Evolutionary conservation across 2,888 invertebrate genomes (phyloP), one percentile per base, ranked within the genome.

Genomic region (Acronicta alni): DNA sequence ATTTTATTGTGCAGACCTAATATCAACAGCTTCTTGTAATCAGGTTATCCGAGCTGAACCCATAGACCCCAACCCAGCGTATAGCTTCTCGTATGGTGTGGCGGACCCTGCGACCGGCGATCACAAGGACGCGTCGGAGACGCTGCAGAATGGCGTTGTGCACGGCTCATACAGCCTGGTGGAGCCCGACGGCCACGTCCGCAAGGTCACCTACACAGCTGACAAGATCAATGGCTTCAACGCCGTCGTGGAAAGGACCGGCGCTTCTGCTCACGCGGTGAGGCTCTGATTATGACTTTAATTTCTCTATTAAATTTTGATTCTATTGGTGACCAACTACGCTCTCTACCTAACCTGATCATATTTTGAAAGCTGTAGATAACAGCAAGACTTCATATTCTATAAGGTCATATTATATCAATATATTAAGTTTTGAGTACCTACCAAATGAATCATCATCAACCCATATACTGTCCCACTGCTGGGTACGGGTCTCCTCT

Each of bases 141-240:
- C 93, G 12, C 84, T 95, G 20, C 92, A 94, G 84, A 93, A 95
- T 80, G 95, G 95, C 51, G 94, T 95, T 10, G 94, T 95, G 16
- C 94, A 94, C 78, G 95, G 95, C 63, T 91, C 92, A 14, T 95
- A 95, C 86, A 94, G 94, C 79, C 85, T 95, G 61, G 94, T 94
- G 30, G 94, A 95, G 61, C 95, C 95, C 3, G 95, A 95, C 68
- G 95, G 95, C 37, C 94, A 94, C 75, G 65, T 95, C 0, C 82
- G 95, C 41, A 86, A 90, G 68, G 95, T 95, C 46, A 94, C 94
- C 14, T 95, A 95, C 84, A 95, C 94, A n/a, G 94, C 95, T 0
- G 95, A 95, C 72, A 91, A 94, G 48, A 75, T 94, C 58, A 94
- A 95, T 72, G 95, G 95, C 0, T 95, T 95, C 86, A 94, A 94